phyloP scores from a whole-genome alignment of 2,113 vertebrate species.

The Sinocyclocheilus grahami region DNA sequence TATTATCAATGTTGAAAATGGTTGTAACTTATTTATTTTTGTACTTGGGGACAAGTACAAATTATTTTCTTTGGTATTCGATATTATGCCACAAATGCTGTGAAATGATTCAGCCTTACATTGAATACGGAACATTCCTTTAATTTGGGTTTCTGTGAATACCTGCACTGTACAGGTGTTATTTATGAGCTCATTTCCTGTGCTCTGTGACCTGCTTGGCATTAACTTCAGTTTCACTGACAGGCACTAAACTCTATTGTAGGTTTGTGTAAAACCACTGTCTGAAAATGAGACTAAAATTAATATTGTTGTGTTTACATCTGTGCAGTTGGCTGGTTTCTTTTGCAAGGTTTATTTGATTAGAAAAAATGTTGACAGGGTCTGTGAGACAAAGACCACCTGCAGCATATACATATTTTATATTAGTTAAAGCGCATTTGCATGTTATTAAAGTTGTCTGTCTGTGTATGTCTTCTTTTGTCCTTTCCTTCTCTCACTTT shows the following conservation, averaged over 20 bases:
- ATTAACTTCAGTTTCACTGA: neutral
- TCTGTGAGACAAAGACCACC: conserved; percentile 1
- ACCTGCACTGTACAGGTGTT: neutral
- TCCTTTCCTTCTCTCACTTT: conserved; percentile 69
- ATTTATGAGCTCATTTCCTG: conserved; percentile 7
- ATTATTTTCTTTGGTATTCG: neutral
- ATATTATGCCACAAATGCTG: neutral
- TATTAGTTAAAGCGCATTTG: neutral
- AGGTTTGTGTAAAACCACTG: neutral
- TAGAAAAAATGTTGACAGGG: conserved; percentile 5
- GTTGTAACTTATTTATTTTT: neutral
- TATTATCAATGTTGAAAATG: neutral
- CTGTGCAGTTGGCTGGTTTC: neutral
- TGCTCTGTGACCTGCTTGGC: neutral
- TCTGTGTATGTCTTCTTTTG: conserved; percentile 68
- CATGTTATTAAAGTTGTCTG: conserved; percentile 37
- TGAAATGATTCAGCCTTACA: neutral
- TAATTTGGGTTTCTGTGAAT: neutral
- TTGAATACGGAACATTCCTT: neutral
- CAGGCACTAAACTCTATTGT: neutral
- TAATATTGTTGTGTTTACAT: neutral
- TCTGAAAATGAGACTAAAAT: neutral
- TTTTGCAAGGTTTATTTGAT: conserved; percentile 10
- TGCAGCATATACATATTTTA: neutral
- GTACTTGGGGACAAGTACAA: too few relatives aligned